Conservation (phyloP, 2,888 invertebrate genomes). For the Orchesella flavescens region DNA sequence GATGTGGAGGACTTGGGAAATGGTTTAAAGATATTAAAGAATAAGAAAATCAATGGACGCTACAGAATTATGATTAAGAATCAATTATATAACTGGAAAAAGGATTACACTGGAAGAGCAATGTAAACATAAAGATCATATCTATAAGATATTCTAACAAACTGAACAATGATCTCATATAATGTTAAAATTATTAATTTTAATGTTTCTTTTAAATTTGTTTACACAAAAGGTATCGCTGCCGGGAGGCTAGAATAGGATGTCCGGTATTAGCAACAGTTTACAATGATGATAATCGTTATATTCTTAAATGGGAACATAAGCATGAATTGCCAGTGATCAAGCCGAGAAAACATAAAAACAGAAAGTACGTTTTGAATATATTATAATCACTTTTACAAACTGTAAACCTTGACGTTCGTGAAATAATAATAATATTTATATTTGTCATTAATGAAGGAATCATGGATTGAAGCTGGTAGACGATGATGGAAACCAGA, state of each 20-base stretch:
- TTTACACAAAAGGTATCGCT: too few relatives aligned
- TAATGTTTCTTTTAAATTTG: too few relatives aligned
- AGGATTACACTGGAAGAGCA: not conserved
- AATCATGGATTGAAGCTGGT: too few relatives aligned
- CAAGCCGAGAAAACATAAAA: too few relatives aligned
- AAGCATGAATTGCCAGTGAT: not conserved
- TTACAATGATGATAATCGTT: not conserved
- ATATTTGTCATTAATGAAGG: too few relatives aligned
- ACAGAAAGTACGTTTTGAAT: too few relatives aligned
- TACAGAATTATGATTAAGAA: constrained; percentile 24
- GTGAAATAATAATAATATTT: too few relatives aligned
- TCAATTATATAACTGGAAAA: constrained; percentile 1
- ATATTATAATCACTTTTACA: too few relatives aligned
- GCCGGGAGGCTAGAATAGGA: constrained; percentile 18
- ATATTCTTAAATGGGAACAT: constrained; percentile 31
- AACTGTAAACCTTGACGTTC: too few relatives aligned
- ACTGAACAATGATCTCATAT: too few relatives aligned
- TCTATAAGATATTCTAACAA: too few relatives aligned
- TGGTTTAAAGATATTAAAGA: not conserved
- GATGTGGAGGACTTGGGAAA: constrained; percentile 1
- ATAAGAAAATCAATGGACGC: constrained; percentile 14
- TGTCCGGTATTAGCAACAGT: constrained; percentile 23
- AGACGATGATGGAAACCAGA: not conserved
- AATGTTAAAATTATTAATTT: too few relatives aligned
- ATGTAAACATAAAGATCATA: constrained; percentile 8